Base-by-base conservation (phyloP, 2,888 invertebrate genomes). In the Shargacucullia verbasci region DNA sequence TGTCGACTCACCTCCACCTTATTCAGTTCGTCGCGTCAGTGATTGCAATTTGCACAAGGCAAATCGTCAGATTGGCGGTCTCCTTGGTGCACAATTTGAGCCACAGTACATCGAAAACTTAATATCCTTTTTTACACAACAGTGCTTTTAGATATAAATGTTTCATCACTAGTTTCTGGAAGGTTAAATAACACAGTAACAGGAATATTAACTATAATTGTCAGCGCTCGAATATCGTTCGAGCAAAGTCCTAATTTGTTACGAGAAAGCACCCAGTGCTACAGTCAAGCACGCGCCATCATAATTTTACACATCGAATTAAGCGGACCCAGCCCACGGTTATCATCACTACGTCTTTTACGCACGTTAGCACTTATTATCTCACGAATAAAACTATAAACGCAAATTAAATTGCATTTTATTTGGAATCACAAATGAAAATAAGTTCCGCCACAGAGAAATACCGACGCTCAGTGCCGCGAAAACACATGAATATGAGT, bases 231-330 rank as follows among this genome's bases (percentile, higher is more conserved):
- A 76, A 74, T 81, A 86, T 76, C 80, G 76, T 73, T 76, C 77
- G 84, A 84, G 75, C 90, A 89, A 89, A 88, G 87, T 88, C 84
- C 83, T 83, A 87, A 87, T 91, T 89, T 91, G 80, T 80, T 83
- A 81, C 89, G 90, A 87, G 85, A 85, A 84, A 83, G 84, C 80
- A 79, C 78, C 82, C 81, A 80, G 68, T 79, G 72, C 74, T 81
- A 81, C 81, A 81, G 84, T 85, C 87, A 87, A 85, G 85, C 90
- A 85, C 92, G 88, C 93, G 92, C 92, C 93, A 93, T 92, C 83
- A 83, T 83, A 80, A 77, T 80, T 84, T 81, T 75, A 81, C 68
- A 60, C 61, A 64, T 54, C 61, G 61, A 79, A 72, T 72, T 65
- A 55, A 62, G 60, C 58, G 47, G 68, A 77, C 66, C 66, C 60